A percentile compares a stretch with the other conserved stretches of the same genome.
Conservation (phyloP, 1,140 invertebrate species). For the Portunus trituberculatus region DNA sequence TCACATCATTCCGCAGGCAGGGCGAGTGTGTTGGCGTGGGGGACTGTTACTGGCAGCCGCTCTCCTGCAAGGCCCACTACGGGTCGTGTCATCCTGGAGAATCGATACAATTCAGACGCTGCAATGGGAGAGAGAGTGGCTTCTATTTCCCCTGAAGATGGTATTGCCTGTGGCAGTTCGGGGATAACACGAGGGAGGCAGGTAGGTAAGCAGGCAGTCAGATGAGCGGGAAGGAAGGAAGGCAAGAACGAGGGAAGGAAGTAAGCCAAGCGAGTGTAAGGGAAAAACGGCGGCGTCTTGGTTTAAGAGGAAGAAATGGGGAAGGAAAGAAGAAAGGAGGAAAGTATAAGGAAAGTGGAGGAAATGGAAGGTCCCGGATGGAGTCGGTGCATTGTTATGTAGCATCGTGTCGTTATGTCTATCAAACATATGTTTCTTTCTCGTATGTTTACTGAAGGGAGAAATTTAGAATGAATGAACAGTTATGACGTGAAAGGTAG, state of each 20-base stretch:
- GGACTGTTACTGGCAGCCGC: background rate
- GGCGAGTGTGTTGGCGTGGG: background rate
- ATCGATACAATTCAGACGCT: slow-evolving; percentile 41
- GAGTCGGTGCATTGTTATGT: too few relatives aligned
- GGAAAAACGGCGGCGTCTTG: background rate
- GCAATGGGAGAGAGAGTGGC: slow-evolving; percentile 22
- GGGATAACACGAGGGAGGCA: slow-evolving; percentile 7
- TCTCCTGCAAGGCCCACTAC: background rate
- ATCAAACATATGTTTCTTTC: too few relatives aligned
- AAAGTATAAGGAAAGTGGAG: background rate
- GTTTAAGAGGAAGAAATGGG: background rate
- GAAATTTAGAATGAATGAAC: background rate
- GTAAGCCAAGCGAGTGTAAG: background rate
- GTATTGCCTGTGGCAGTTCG: slow-evolving; percentile 27
- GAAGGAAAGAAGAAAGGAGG: background rate
- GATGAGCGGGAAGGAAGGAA: background rate
- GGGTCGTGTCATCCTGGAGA: slow-evolving; percentile 28
- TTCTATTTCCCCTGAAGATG: slow-evolving; percentile 35
- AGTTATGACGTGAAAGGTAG: too few relatives aligned
- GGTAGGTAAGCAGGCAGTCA: background rate
- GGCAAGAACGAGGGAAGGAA: too few relatives aligned
- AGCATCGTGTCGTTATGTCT: too few relatives aligned
- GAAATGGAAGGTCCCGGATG: background rate
- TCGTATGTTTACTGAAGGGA: too few relatives aligned
- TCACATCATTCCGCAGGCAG: background rate